phyloP scores from a whole-genome alignment of 2,113 vertebrate species.

The Poecile atricapillus region DNA sequence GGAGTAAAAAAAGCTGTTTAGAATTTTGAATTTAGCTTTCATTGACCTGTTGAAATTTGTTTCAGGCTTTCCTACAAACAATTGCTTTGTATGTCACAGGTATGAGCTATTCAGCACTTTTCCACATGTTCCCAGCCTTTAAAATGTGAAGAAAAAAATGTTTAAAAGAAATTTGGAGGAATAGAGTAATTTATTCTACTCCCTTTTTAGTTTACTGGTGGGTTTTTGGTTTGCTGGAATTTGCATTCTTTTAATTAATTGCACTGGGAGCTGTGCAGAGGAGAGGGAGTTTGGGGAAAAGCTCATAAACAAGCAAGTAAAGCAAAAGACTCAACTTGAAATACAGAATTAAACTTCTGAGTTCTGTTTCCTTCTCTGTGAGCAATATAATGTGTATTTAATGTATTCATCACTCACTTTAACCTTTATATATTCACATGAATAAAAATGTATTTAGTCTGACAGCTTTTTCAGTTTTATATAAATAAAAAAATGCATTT shows the following conservation, averaged over 20 bases:
- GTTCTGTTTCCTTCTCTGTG: neutral
- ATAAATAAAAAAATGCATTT: neutral
- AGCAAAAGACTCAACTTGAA: neutral
- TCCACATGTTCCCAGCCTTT: neutral
- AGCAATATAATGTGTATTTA: neutral
- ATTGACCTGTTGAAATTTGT: neutral
- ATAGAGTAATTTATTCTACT: neutral
- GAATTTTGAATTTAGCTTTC: neutral
- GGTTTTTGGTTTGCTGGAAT: neutral
- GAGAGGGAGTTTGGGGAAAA: neutral
- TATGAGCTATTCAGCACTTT: neutral
- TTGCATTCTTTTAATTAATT: constrained; percentile 46
- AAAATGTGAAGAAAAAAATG: neutral
- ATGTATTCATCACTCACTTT: neutral
- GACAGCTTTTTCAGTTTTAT: neutral
- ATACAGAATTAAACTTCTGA: neutral
- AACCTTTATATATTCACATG: neutral
- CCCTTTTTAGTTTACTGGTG: neutral
- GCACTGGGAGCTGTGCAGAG: neutral
- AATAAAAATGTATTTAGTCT: neutral
- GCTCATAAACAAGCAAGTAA: neutral
- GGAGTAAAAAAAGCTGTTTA: neutral
- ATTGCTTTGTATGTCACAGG: neutral
- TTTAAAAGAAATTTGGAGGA: neutral
- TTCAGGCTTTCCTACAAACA: neutral